Percentiles rank a stretch among this genome's conserved stretches.
These are phyloP conservation scores for Homarus gammarus DNA, from an alignment of 2,888 invertebrate genomes.

Conservation along the genomic window DNA sequence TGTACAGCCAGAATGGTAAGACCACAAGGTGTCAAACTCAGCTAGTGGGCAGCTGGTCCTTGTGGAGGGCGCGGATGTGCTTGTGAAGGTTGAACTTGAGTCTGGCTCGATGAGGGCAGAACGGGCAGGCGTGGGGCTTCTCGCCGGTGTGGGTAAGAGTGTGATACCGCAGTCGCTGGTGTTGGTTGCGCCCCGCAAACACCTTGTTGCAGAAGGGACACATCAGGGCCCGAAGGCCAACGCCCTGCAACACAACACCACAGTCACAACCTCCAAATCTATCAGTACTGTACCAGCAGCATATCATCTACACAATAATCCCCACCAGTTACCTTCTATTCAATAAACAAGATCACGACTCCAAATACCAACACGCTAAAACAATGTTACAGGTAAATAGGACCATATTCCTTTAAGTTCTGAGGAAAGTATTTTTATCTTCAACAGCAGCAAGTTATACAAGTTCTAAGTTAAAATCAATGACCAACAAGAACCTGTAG, in stretches of 20 bases:
- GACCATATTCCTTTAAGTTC: neutral
- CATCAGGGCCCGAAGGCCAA: slow-evolving; percentile 65
- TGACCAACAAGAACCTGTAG: neutral
- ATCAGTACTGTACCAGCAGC: slow-evolving; percentile 29
- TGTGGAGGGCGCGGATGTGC: slow-evolving; percentile 71
- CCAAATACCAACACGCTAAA: slow-evolving; percentile 6
- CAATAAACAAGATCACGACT: slow-evolving; percentile 15
- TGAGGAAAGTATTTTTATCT: neutral
- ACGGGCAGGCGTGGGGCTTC: slow-evolving; percentile 74
- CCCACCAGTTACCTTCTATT: slow-evolving; percentile 6
- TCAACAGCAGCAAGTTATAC: neutral
- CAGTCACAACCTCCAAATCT: slow-evolving; percentile 54
- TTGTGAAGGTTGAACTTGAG: slow-evolving; percentile 75
- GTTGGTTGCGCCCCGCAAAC: slow-evolving; percentile 73
- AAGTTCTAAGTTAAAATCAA: neutral
- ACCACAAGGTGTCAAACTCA: slow-evolving; percentile 35
- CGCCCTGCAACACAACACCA: slow-evolving; percentile 73
- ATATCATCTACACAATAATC: slow-evolving; percentile 1
- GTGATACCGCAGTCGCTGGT: slow-evolving; percentile 74
- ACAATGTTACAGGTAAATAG: neutral
- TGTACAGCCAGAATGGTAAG: too few relatives aligned
- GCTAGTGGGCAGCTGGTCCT: slow-evolving; percentile 57
- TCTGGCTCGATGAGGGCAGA: slow-evolving; percentile 74
- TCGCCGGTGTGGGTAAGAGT: slow-evolving; percentile 74
- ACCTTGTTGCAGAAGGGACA: slow-evolving; percentile 74